Conservation (phyloP, 30 jellyfish, hydroid and myxozoan genomes). For the Turritopsis rubra region DNA sequence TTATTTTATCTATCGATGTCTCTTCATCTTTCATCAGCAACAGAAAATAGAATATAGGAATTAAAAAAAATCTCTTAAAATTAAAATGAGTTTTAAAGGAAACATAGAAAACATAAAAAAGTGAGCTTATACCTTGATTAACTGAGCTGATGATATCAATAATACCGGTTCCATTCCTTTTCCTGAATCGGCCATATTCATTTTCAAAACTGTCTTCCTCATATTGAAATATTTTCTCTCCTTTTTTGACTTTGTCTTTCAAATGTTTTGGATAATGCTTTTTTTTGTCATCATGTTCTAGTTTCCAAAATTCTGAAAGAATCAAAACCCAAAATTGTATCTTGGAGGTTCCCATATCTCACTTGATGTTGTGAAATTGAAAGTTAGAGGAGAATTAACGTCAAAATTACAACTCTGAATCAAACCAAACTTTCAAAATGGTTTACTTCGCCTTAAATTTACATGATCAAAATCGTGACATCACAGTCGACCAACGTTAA, state of each 20-base stretch:
- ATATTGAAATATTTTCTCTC: background rate
- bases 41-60: too few species aligned
- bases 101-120: background rate
- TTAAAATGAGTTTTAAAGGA: background rate
- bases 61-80: too few species aligned
- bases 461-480: too few species aligned
- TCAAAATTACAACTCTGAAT: too few species aligned
- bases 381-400: too few species aligned
- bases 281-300: conserved; percentile 12
- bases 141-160: conserved; percentile 9
- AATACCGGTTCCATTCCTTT: background rate
- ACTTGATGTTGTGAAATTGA: too few species aligned
- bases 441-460: too few species aligned
- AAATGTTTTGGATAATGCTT: conserved; percentile 21
- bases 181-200: conserved; percentile 29
- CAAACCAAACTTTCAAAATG: too few species aligned
- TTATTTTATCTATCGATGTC: too few species aligned
- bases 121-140: conserved; percentile 32
- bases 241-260: conserved; percentile 21
- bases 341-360: background rate
- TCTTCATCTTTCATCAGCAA: too few species aligned
- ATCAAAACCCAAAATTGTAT: background rate
- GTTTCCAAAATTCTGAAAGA: conserved; percentile 27
- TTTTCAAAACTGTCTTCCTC: conserved; percentile 41
- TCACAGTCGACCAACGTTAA: too few species aligned